Conservation (phyloP, 1,140 invertebrate species). For the Hypothenemus hampei region DNA sequence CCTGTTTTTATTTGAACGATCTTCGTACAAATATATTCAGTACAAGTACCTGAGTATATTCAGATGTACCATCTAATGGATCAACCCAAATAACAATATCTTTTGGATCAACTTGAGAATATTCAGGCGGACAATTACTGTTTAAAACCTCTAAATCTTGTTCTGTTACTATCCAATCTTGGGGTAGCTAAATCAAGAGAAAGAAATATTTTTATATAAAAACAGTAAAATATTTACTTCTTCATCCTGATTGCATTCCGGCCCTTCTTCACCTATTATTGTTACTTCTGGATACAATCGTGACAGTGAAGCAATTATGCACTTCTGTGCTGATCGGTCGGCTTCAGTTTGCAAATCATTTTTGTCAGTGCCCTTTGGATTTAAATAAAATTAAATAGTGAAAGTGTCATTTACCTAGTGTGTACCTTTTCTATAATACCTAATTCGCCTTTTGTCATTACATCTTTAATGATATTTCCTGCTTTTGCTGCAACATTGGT, state of each 20-base stretch:
- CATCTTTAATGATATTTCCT: constrained; percentile 84
- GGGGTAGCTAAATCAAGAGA: constrained; percentile 49
- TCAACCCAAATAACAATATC: constrained; percentile 95
- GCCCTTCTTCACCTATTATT: constrained; percentile 92
- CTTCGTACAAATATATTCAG: too few relatives aligned
- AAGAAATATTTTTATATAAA: not conserved
- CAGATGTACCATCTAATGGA: constrained; percentile 94
- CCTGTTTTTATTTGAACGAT: too few relatives aligned
- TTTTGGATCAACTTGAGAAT: constrained; percentile 60
- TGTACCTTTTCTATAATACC: constrained; percentile 86
- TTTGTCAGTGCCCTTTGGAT: constrained; percentile 24
- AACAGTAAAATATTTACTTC: constrained; percentile 46
- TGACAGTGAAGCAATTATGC: constrained; percentile 82
- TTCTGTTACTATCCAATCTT: constrained; percentile 68
- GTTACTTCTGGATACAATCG: constrained; percentile 78
- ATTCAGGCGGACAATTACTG: constrained; percentile 62
- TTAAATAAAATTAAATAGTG: constrained; percentile 6
- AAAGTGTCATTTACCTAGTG: not conserved
- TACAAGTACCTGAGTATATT: constrained; percentile 86
- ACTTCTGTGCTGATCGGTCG: constrained; percentile 87
- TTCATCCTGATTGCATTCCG: constrained; percentile 46
- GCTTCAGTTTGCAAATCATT: constrained; percentile 97
- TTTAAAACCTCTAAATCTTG: constrained; percentile 64
- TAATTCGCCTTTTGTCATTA: constrained; percentile 81
- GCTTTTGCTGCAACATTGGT: constrained; percentile 74